Evolutionary conservation across 2,797 vertebrate genomes (phyloP).

Genomic region (Tenualosa ilisha): DNA sequence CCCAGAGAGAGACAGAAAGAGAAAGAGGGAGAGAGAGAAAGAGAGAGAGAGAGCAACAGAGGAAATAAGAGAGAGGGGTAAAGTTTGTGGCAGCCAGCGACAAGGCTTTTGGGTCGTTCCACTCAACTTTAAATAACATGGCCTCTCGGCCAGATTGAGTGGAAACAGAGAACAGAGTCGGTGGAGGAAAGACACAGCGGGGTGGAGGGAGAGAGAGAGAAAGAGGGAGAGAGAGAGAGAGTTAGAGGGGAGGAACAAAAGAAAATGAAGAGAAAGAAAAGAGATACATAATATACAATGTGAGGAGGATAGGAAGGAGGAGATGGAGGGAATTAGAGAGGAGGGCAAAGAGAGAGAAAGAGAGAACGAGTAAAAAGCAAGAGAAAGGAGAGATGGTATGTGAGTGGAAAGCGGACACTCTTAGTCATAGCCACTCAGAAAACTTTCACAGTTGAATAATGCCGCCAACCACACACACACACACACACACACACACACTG

Average conservation of each 20-base stretch:
- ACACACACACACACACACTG: not conserved
- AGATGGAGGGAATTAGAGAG: constrained; percentile 36
- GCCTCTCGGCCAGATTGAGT: constrained; percentile 39
- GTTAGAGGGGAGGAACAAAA: not conserved
- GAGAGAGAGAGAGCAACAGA: not conserved
- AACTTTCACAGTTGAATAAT: constrained; percentile 3
- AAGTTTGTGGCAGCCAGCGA: constrained; percentile 26
- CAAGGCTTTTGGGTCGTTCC: constrained; percentile 45
- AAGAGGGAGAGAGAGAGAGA: constrained; percentile 11
- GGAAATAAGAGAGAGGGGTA: not conserved
- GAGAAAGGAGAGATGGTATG: not conserved
- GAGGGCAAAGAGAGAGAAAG: not conserved
- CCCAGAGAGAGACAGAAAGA: not conserved
- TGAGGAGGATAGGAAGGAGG: constrained; percentile 23
- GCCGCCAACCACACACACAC: not conserved
- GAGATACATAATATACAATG: not conserved
- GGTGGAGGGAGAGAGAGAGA: not conserved
- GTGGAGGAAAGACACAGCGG: not conserved
- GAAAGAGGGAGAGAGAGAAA: not conserved
- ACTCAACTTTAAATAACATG: constrained; percentile 49
- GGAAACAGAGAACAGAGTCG: constrained; percentile 24
- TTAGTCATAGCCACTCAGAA: constrained; percentile 20
- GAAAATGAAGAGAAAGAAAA: not conserved
- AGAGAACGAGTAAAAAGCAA: not conserved
- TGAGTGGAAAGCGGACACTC: constrained; percentile 3